Evolutionary conservation across 1,140 invertebrate species (phyloP), one percentile per base, ranked within the genome.

Genomic region (Brachionus sp.): DNA sequence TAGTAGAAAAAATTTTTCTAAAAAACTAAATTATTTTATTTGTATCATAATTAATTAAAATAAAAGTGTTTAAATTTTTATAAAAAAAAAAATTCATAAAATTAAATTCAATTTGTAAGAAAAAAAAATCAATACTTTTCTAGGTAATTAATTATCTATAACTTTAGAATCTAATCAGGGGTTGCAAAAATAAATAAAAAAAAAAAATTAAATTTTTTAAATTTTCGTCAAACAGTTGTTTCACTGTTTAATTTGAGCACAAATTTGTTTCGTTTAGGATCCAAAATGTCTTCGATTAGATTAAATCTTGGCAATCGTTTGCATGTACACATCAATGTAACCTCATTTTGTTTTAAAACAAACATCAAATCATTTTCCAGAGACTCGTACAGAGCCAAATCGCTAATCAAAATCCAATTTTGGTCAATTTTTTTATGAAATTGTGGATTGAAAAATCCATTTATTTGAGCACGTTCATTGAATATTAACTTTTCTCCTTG

Each of bases 181-280:
- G 29, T 29, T 42, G 7, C 39, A 64, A 64, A 64, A 64, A 25
- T 25, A 42, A 70, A 70, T 39, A 70, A 70, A 70, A 10, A 70
- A 16, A 70, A 39, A 39, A 39, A 70, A 39, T 66, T 66, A 13
- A 19, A 7, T 50, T 64, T 64, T 46, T n/a, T 46, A n/a, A 19
- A 42, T n/a, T 37, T 39, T 19, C 10, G 13, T 46, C 23, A 98
- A 88, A 98, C 96, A 50, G 95, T 97, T 5, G 96, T 98, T 89
- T 98, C 96, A 0, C 95, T 97, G 88, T 96, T 98, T 1, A 98
- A 89, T 86, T 95, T 91, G 75, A 98, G 89, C 42, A 97, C 93
- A 92, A 98, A 98, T 86, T 95, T 95, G 89, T 98, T 97, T 84
- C 93, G 94, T 88, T 96, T 95, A 0, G 95, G 95, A 91, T 98